Conservation (phyloP, 2,113 vertebrate species). For the Pao palembangensis region DNA sequence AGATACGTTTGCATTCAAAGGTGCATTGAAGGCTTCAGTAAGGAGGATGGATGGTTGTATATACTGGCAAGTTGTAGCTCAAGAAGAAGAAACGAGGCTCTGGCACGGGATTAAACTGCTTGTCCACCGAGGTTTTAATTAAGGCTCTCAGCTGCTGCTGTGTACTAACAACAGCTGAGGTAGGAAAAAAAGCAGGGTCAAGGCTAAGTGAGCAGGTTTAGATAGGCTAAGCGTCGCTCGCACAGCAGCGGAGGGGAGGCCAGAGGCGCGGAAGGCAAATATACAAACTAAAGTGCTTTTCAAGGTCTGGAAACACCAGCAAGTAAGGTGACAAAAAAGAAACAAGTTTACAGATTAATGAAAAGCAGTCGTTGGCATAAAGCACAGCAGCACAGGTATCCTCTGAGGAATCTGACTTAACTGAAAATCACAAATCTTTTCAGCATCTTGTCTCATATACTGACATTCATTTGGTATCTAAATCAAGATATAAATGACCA, state of each 20-base stretch:
- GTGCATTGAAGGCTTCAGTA: neutral
- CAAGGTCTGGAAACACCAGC: slow-evolving; percentile 1
- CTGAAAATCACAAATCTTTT: neutral
- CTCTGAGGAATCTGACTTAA: neutral
- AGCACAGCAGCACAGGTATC: neutral
- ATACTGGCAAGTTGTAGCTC: slow-evolving; percentile 20
- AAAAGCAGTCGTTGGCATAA: too few species aligned
- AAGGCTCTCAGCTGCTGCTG: slow-evolving; percentile 30
- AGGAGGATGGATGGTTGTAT: slow-evolving; percentile 23
- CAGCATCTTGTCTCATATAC: neutral
- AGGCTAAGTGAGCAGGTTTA: slow-evolving; percentile 18
- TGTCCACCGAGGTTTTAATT: slow-evolving; percentile 29
- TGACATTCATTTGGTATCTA: neutral
- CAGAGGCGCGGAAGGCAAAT: slow-evolving; percentile 6
- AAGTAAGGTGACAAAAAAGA: too few species aligned
- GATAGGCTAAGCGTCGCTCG: neutral
- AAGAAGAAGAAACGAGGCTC: slow-evolving; percentile 30
- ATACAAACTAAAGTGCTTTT: slow-evolving; percentile 3
- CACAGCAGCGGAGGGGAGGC: neutral
- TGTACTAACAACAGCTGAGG: slow-evolving; percentile 28
- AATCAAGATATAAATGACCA: neutral
- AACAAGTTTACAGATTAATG: too few species aligned
- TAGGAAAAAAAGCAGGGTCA: neutral
- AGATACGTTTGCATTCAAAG: slow-evolving; percentile 14
- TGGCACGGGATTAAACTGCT: slow-evolving; percentile 53